Base-by-base conservation (phyloP, 2,113 vertebrate genomes). In the Romanogobio albipinnatus region DNA sequence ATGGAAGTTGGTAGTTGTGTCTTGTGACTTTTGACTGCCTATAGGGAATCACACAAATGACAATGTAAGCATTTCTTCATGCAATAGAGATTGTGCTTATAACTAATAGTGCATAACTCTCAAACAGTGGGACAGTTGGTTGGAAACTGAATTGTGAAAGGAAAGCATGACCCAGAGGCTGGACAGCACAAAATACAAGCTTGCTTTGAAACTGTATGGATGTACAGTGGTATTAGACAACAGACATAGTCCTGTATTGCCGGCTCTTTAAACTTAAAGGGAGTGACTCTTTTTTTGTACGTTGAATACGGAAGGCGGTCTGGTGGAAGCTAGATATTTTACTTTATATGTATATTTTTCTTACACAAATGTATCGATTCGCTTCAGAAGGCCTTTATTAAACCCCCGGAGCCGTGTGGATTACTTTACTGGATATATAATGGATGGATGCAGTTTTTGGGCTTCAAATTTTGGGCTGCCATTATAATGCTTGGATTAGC, bases 191-290 rank as follows among this genome's bases (percentile, higher is more conserved):
- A 53, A 49, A 76, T 24, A 76, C 47, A 8, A 8, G 33, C 15
- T 19, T 68, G 64, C 64, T 68, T 53, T 51, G n/a, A 76, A 76
- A n/a, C 43, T 47, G 9, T 24, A 73, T 73, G 24, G 39, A 73
- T 47, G 10, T 73, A 43, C 9, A 45, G 22, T 24, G 33, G 19
- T 76, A 17, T 43, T 61, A 26, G 56, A n/a, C 56, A 79, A 79
- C 36, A 62, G 45, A 14, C 39, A 58, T 33, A 33, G 17, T 19
- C 75, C 5, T 39, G 22, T 39, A 2, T 58, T 36, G 22, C 17
- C 39, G 2, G 33, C 2, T 58, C 1, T 61, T 78, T 61, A 45
- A 78, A 61, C 19, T 13, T n/a, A 39, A 39, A 39, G 39, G 39
- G 39, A n/a, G n/a, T n/a, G n/a, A n/a, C n/a, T n/a, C n/a, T n/a